Evolutionary conservation across 2,797 vertebrate genomes (phyloP), one percentile per base, ranked within the genome.

Genomic region (Peromyscus attwateri): DNA sequence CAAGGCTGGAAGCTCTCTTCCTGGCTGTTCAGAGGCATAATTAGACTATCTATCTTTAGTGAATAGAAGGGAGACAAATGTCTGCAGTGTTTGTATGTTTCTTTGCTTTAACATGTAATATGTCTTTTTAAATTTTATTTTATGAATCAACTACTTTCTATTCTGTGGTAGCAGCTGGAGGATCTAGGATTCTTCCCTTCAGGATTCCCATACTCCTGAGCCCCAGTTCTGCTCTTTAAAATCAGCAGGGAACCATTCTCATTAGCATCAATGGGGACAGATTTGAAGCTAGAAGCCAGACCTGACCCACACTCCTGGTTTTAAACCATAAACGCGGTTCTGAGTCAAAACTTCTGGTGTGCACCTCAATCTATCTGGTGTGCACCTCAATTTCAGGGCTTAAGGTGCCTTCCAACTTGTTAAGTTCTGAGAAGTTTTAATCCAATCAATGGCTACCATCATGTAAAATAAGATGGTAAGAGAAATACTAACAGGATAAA

Each of bases 51-150:
- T 31, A 89, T 91, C 73, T 81, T 89, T 52, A 29, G 6, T 92
- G 34, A 90, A 84, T 82, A 95, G 84, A 94, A 80, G 64, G 55
- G 37, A 89, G 95, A 95, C 43, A 87, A 71, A 55, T 40, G 27
- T 43, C 66, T 87, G 89, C 43, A 25, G 19, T 3, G 46, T 49
- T n/a, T 64, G 6, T 25, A 43, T 83, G 13, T 77, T 91, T 92
- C 80, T 96, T 87, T 93, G 62, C 57, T 90, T 73, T 12, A 43
- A 6, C 17, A 57, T 77, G n/a, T 68, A 57, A 52, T 89, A 57
- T 13, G 6, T 66, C 9, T 87, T 40, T 25, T 43, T 75, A 9
- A 62, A 23, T 62, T 75, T 83, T 6, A 66, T 62, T 89, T 87
- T 49, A 87, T 82, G 80, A 81, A 66, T 84, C 12, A 89, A 83